Conservation (phyloP, 2,797 vertebrate genomes). For the Hypotaenidia philippensis region DNA sequence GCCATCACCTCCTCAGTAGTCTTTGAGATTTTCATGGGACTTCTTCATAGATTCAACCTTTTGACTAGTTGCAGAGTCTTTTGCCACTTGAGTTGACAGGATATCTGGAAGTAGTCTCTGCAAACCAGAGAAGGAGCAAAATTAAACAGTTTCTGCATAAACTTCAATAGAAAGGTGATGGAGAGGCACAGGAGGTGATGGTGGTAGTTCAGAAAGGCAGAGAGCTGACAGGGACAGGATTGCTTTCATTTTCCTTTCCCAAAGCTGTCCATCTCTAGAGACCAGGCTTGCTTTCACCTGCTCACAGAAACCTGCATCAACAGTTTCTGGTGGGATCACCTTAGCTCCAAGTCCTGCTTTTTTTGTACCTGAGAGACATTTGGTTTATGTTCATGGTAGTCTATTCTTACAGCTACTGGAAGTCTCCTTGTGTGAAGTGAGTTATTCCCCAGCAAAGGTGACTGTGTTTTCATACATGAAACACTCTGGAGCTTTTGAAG, state of each 20-base stretch:
- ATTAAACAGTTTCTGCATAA: background rate
- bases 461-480: background rate
- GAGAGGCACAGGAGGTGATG: background rate
- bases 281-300: background rate
- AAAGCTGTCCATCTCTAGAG: background rate
- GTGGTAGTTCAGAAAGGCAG: background rate
- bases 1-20: background rate
- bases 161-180: background rate
- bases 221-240: background rate
- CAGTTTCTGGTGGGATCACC: background rate
- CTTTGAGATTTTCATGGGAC: background rate
- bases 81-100: background rate
- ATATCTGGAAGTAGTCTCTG: background rate
- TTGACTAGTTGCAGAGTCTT: background rate
- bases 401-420: background rate
- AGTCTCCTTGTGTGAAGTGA: background rate
- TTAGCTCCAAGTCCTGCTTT: background rate
- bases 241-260: background rate
- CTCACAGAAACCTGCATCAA: background rate
- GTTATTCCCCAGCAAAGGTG: background rate
- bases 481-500: background rate
- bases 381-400: background rate
- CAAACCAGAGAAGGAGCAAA: background rate
- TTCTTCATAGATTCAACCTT: background rate
- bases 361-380: background rate